Conservation (phyloP, 2,797 vertebrate genomes). For the Lacerta agilis region DNA sequence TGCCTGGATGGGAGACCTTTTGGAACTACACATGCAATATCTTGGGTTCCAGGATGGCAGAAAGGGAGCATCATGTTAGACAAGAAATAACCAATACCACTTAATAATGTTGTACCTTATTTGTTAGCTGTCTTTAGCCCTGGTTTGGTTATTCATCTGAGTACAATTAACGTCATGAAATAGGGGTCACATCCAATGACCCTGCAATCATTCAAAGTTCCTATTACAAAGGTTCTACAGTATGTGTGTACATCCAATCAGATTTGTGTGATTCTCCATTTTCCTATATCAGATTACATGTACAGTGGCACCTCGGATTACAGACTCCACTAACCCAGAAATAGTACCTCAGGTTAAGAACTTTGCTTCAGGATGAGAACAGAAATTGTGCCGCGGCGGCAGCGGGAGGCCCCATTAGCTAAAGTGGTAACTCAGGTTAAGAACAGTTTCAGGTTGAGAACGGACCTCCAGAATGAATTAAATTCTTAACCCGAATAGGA, state of each 20-base stretch:
- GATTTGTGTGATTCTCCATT: not conserved
- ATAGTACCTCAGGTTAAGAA: too few species aligned
- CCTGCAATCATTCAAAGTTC: not conserved
- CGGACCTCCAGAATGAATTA: too few species aligned
- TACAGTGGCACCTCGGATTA: not conserved
- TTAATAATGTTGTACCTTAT: not conserved
- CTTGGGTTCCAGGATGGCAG: too few species aligned
- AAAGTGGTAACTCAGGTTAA: too few species aligned
- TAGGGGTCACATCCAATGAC: not conserved
- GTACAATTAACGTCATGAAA: not conserved
- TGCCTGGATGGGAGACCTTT: too few species aligned
- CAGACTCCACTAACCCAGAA: too few species aligned
- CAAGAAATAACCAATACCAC: not conserved
- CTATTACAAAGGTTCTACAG: not conserved
- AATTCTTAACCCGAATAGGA: not conserved
- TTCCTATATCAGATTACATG: not conserved
- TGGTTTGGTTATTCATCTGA: not conserved
- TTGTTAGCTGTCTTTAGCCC: not conserved
- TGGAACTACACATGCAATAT: too few species aligned
- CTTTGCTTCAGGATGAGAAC: too few species aligned
- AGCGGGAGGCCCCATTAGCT: too few species aligned
- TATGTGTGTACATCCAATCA: not conserved
- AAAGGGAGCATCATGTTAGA: too few species aligned
- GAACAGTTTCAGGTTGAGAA: too few species aligned
- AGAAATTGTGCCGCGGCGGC: too few species aligned